Base-by-base conservation (phyloP, 1,140 invertebrate genomes). In the Archivesica marissinica region DNA sequence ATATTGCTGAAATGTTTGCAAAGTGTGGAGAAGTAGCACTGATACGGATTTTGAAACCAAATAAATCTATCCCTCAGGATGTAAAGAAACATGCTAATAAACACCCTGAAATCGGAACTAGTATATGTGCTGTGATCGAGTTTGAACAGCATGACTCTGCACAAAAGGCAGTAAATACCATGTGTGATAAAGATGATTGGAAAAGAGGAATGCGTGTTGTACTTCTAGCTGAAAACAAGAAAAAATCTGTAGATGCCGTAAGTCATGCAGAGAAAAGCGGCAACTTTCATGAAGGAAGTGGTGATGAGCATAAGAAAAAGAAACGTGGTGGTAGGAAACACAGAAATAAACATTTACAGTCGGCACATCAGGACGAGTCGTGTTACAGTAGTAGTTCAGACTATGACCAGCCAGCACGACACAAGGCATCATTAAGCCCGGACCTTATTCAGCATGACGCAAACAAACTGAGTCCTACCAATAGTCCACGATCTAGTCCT, bases 71-170 rank as follows among this genome's bases (percentile, higher is more conserved):
- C 56, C 97, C 97, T 4, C 96, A 97, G 30, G 97, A 98, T 94
- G 96, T 98, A 23, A 96, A 97, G 76, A 97, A 97, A 92, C 97
- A 98, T 90, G 96, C 97, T 86, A 96, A 97, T 91, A 98, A 97
- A 92, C 97, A 98, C 92, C 97, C 97, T n/a, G 97, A 97, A 91
- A 95, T 98, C 92, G 93, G 92, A 41, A 96, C 96, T 85, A 96
- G 96, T 90, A 96, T 97, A 84, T 98, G 97, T 94, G 97, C 97
- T 11, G 95, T 98, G 87, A 96, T 98, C 54, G 97, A 98, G 94
- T 99, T 98, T 92, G 97, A 97, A 70, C 96, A 97, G 80, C 97
- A 97, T 0, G 97, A 97, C 68, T 96, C 96, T 11, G 97, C 97
- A 0, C 95, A 97, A 89, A 96, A 96, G 74, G 97, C 97, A 0